A percentile compares a stretch with the other conserved stretches of the same genome.
Conservation (phyloP, 2,888 invertebrate genomes). For the Eupithecia exiguata region DNA sequence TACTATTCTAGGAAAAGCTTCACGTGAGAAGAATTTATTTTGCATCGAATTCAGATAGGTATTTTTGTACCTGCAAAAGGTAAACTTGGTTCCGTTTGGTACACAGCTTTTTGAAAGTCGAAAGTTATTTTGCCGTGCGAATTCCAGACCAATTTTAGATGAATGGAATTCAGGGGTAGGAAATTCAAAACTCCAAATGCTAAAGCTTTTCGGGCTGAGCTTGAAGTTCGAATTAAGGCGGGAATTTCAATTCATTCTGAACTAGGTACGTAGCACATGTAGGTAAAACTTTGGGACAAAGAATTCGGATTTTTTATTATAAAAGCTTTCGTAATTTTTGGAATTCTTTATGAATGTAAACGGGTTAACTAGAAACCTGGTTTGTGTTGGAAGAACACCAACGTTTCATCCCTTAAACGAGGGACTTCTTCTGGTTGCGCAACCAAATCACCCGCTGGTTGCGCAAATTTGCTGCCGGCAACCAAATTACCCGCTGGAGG, state of each 20-base stretch:
- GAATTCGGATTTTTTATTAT: not conserved
- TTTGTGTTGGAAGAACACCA: no score
- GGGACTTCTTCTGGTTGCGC: no score
- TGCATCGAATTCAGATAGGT: not conserved
- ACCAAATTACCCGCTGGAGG: no score
- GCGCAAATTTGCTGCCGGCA: no score
- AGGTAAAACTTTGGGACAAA: not conserved
- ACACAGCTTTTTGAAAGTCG: not conserved
- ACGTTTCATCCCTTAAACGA: no score
- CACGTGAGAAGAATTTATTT: slow-evolving; percentile 1
- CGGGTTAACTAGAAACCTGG: no score
- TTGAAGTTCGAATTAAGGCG: not conserved
- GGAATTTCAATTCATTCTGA: not conserved
- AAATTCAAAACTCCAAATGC: not conserved
- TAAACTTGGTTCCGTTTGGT: not conserved
- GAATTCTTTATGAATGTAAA: no score
- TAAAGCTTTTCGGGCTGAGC: not conserved
- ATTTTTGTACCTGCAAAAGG: not conserved
- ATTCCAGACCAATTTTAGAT: not conserved
- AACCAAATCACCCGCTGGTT: no score
- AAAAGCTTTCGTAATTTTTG: no score
- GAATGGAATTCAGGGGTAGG: not conserved
- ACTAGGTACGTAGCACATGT: not conserved
- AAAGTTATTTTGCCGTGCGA: not conserved
- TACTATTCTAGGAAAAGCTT: slow-evolving; percentile 1